Base-by-base conservation (phyloP, 2,797 vertebrate genomes). In the Oryzias dopingdopingensis region DNA sequence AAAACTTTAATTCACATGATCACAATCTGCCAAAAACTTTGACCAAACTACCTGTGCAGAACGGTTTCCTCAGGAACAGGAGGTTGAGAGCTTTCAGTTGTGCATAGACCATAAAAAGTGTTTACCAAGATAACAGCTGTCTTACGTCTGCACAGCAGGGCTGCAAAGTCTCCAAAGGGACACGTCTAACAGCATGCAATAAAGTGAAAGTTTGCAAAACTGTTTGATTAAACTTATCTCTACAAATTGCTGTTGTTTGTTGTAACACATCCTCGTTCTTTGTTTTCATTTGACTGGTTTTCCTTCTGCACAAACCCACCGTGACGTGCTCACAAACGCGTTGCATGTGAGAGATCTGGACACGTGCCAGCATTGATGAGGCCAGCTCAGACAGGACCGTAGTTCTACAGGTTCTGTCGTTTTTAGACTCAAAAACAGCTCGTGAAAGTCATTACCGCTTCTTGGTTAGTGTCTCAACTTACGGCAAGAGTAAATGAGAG, bases 321-420 rank as follows among this genome's bases (percentile, higher is more conserved):
- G 50, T 44, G 16, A 22, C 20, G 46, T 56, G 57, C 57, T 23
- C 20, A 56, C 62, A 52, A 54, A 40, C 1, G 10, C 17, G n/a
- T 24, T 54, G 56, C 37, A 40, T 52, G 62, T 65, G 62, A 71
- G 49, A 55, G 17, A 59, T 49, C 44, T 74, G 80, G 64, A 63
- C 42, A 29, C 17, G 49, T 37, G 72, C 79, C 68, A 80, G 53
- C 22, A 57, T 45, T 15, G 48, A 62, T 65, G 46, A n/a, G 58
- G 66, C 85, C 15, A 76, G 86, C 74, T 79, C 70, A 76, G 70
- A 82, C 86, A 86, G 55, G 74, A 74, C 68, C 52, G 43, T 14
- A 46, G 51, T 63, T 56, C 74, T 49, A 46, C 14, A 13, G 72
- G 72, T 74, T 65, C 50, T 48, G 56, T 78, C 61, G 67, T 66